A percentile compares a stretch with the other conserved stretches of the same genome.
These are phyloP conservation scores for Yasuhikotakia modesta DNA, from an alignment of 2,797 vertebrate species.

Conservation along the genomic window DNA sequence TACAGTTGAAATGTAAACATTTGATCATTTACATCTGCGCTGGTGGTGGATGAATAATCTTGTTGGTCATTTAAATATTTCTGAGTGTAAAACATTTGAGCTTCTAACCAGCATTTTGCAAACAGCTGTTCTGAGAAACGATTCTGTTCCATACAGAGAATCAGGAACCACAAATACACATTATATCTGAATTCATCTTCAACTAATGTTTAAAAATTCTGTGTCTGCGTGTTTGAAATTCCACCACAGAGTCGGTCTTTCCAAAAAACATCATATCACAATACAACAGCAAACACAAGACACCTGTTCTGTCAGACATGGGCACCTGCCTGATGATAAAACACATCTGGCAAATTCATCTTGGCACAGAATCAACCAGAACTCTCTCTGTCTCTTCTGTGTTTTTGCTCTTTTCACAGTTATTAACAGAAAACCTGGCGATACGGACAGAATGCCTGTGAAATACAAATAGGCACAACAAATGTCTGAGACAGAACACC, in stretches of 20 bases:
- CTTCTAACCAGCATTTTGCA: conserved; percentile 27
- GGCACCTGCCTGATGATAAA: conserved; percentile 43
- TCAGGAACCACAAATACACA: not conserved
- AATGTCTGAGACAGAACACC: conserved; percentile 13
- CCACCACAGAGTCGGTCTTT: not conserved
- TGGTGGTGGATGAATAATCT: conserved; percentile 15
- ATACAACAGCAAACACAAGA: conserved; percentile 21
- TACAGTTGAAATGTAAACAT: not conserved
- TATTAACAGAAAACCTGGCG: conserved; percentile 35
- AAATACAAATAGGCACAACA: not conserved
- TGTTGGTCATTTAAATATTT: conserved; percentile 12
- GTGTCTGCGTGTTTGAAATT: conserved; percentile 2
- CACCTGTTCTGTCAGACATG: conserved; percentile 45
- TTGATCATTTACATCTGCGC: conserved; percentile 10
- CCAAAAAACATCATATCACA: conserved; percentile 21
- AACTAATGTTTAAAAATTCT: not conserved
- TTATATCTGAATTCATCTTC: conserved; percentile 7
- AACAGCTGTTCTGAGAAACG: conserved; percentile 16
- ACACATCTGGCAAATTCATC: conserved; percentile 42
- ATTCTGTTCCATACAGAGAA: not conserved
- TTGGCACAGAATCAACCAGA: conserved; percentile 38
- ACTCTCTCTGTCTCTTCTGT: conserved; percentile 20
- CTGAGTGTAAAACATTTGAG: conserved; percentile 7
- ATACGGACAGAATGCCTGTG: conserved; percentile 2
- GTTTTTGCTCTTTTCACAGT: conserved; percentile 43